phyloP scores from a whole-genome alignment of 2,888 invertebrate genomes.

The Timandra comae region DNA sequence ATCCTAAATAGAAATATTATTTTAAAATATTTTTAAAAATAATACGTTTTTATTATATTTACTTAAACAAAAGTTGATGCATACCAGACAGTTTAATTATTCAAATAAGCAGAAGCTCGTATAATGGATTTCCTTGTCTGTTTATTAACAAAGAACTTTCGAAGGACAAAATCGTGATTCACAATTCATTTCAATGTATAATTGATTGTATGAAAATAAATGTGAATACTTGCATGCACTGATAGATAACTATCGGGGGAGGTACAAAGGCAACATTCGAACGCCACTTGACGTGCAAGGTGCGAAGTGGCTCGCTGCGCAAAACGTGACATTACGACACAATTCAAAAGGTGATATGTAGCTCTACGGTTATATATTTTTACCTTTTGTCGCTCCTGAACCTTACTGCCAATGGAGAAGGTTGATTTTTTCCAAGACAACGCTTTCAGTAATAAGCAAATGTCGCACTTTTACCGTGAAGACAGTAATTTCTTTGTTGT shows the following conservation, averaged over 20 bases:
- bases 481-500: not conserved
- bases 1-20: too few relatives aligned
- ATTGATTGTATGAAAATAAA: not conserved
- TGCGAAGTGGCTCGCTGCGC: constrained; percentile 22
- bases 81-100: too few relatives aligned
- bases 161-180: too few relatives aligned
- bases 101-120: too few relatives aligned
- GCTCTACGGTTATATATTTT: constrained; percentile 1
- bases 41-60: too few relatives aligned
- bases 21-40: too few relatives aligned
- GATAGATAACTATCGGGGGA: not conserved
- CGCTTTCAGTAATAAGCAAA: too few relatives aligned
- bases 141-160: too few relatives aligned
- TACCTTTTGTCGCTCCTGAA: constrained; percentile 3
- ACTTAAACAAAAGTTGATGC: too few relatives aligned
- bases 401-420: constrained; percentile 6
- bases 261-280: constrained; percentile 16
- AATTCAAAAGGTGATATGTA: constrained; percentile 15
- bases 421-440: not conserved
- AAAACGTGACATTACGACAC: constrained; percentile 24
- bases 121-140: too few relatives aligned
- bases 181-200: not conserved
- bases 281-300: constrained; percentile 23
- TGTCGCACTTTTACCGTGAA: not conserved
- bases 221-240: not conserved